These are phyloP conservation scores for Harpegnathos saltator DNA, from an alignment of 1,140 invertebrate species.

Conservation along the genomic window DNA sequence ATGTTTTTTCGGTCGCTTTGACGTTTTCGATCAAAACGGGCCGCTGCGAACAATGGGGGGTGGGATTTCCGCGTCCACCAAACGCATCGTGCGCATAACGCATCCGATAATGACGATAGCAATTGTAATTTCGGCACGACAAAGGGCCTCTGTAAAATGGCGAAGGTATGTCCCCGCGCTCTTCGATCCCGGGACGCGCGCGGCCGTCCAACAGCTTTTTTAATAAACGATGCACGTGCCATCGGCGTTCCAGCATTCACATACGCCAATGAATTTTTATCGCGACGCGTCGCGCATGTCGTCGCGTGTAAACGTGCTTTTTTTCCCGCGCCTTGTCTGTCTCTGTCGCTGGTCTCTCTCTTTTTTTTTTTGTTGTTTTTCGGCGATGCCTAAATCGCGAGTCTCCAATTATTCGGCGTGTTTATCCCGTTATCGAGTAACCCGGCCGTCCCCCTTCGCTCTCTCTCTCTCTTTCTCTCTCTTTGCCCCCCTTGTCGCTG, in stretches of 20 bases:
- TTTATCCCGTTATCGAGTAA: slow-evolving; percentile 62
- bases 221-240: slow-evolving; percentile 64
- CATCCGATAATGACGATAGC: slow-evolving; percentile 83
- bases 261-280: slow-evolving; percentile 60
- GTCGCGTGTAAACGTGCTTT: slow-evolving; percentile 43
- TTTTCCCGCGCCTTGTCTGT: neutral
- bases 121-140: slow-evolving; percentile 84
- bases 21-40: slow-evolving; percentile 66
- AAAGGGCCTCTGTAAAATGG: slow-evolving; percentile 77
- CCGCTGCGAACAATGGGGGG: slow-evolving; percentile 52
- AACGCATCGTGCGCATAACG: slow-evolving; percentile 83
- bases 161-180: slow-evolving; percentile 79
- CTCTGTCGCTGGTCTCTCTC: neutral
- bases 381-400: slow-evolving; percentile 51
- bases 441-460: neutral
- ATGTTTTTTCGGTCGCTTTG: slow-evolving; percentile 56
- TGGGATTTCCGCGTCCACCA: slow-evolving; percentile 72
- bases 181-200: slow-evolving; percentile 63
- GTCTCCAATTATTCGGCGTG: slow-evolving; percentile 58
- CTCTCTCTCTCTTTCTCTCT: neutral
- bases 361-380: slow-evolving; percentile 29
- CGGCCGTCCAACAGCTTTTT: slow-evolving; percentile 72
- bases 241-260: slow-evolving; percentile 66
- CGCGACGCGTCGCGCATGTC: slow-evolving; percentile 54
- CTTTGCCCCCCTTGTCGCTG: no score